Evolutionary conservation across 2,797 vertebrate genomes (phyloP), one percentile per base, ranked within the genome.

Genomic region (Pelodytes ibericus): DNA sequence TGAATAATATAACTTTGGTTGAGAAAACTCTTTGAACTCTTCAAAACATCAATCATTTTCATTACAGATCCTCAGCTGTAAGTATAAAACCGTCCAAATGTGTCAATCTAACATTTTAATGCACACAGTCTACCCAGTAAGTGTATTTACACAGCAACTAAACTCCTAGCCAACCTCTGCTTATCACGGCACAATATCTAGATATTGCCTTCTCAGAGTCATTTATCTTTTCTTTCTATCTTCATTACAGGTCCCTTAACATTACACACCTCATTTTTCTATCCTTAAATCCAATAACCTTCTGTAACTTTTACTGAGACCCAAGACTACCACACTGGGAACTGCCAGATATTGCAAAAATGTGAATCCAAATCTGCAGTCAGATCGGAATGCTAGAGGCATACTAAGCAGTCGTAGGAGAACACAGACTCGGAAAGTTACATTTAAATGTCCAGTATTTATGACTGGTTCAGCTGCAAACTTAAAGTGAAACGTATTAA

Each of bases 401-500:
- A 76, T 76, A 62, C 65, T 70, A 63, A 76, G 47, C 58, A 70
- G 57, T 2, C 44, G 39, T 3, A 24, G 11, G 58, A 56, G 66
- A 24, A 56, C 65, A 11, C 22, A 69, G 44, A 20, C 25, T 29
- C 33, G 30, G 56, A 77, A 77, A 44, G 59, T 57, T 71, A 30
- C 66, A 31, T 26, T 57, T 64, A 71, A 59, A 71, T 59, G 53
- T 22, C 60, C 36, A 59, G 47, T 71, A 77, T 77, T 77, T 77
- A 71, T 65, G 68, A 65, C 75, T 71, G 29, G 58, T 49, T 59
- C 60, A 59, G 44, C 75, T 22, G 75, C 51, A 77, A 71, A 33
- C 36, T 58, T 65, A 71, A 77, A 65, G 67, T 71, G 36, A 27
- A 49, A 71, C 65, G 65, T 51, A 65, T 71, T 77, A 65, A 71